Evolutionary conservation across 2,113 vertebrate species (phyloP), one percentile per base, ranked within the genome.

Genomic region (Catagonus wagneri): DNA sequence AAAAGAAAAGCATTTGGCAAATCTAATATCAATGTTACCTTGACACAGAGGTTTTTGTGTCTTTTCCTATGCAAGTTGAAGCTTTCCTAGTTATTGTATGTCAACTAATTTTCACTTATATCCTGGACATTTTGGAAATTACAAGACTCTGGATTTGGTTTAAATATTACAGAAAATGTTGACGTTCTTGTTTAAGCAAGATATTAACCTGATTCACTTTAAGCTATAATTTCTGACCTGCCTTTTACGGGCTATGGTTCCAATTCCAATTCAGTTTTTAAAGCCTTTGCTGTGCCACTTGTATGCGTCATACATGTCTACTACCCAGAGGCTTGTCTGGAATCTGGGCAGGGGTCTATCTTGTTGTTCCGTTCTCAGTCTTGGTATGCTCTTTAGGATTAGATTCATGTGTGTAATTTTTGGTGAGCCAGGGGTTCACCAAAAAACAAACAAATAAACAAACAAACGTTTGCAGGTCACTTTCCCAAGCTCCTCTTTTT

Each of bases 101-200:
- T 34, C 89, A 96, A 63, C 27, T 90, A 87, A 94, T 71, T 76
- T 69, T 96, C 88, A 89, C 56, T 75, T 81, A 85, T 61, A 52
- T 80, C 72, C 74, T 94, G 29, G 44, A 81, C 74, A 90, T 78
- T 92, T 75, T 85, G 6, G 72, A 94, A 89, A 92, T 85, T 91
- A 80, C 36, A n/a, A 96, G 89, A 95, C 19, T 34, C 50, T 90
- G 80, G 60, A 63, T 93, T 97, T 96, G 88, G 16, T 81, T 88
- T 95, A 93, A 92, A 34, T 74, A 69, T 90, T 39, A 89, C 19
- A 83, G 34, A 93, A 93, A 92, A 92, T 27, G 39, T 34, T 90
- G 76, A 56, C 63, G 65, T 69, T 95, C 94, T 94, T 92, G 22
- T 95, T 95, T 84, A 94, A 94, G 60, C 71, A 56, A 27, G 11